Evolutionary conservation across 1,140 invertebrate species (phyloP), one percentile per base, ranked within the genome.

Genomic region (Monomorium pharaonis): DNA sequence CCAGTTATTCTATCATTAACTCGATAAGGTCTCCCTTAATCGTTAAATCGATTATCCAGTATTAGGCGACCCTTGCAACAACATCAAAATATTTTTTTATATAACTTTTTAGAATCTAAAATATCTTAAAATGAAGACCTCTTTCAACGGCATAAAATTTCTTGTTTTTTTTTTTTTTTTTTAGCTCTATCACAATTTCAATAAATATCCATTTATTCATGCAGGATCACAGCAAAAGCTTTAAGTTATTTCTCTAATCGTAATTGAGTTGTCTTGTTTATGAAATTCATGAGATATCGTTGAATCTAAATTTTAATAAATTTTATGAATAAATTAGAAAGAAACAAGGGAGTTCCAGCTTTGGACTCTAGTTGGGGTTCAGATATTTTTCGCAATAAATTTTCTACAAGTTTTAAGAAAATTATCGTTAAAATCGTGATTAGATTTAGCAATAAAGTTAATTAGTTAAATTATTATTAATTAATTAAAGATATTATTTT

Each of bases 1-100:
- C 24, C 27, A 24, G 18, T 72, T 70, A 30, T 70, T 70, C 69
- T 51, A 51, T 49, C 37, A 47, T 67, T 47, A 67, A 21, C 37
- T 67, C 24, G 37, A 67, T 67, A 67, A 67, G 16, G 60, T 42
- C 21, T 47, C 12, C 37, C 21, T 67, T 67, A 47, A 67, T 67
- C 63, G 63, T 14, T 67, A 67, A 16, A 67, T 7, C 14, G 21
- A 47, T 67, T 67, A 67, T 24, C 37, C 37, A 67, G 21, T 44
- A 67, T 67, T 67, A 67, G 63, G 2, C 24, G 33, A 67, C 1
- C 37, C 56, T 60, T 16, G 56, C n/a, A 44, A 44, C 21, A 24
- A 67, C 12, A 4, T 47, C 3, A 5, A 42, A 44, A 47, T 14
- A 33, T 63, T 18, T n/a, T n/a, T 33, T 33, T 42, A 21, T 42